Evolutionary conservation across 2,113 vertebrate genomes (phyloP).

Genomic region (Upupa epops): DNA sequence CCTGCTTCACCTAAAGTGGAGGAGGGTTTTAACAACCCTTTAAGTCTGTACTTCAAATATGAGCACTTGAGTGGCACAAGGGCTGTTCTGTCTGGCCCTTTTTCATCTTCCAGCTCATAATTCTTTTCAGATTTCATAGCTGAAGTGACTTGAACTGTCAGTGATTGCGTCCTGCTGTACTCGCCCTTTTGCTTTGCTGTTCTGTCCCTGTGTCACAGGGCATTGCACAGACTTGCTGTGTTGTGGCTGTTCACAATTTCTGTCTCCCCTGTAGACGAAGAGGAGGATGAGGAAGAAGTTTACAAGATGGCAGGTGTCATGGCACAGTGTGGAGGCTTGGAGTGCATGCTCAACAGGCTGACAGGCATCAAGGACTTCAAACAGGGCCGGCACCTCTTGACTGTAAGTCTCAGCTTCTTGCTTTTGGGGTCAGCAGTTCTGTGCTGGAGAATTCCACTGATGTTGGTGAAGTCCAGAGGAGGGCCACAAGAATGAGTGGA

Average conservation of each 20-base stretch:
- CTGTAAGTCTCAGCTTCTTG: slow-evolving; percentile 76
- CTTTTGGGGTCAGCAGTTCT: not conserved
- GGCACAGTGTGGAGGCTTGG: slow-evolving; percentile 95
- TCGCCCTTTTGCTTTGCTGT: not conserved
- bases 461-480: rapidly evolving
- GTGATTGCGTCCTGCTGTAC: not conserved
- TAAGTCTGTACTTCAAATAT: not conserved
- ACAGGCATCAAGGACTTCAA: slow-evolving; percentile 98
- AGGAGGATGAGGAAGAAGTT: slow-evolving; percentile 98
- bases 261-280: slow-evolving; percentile 85
- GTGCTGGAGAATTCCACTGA: not conserved
- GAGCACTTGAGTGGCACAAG: not conserved
- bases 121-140: not conserved
- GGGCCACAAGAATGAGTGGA: too few species aligned
- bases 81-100: not conserved
- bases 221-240: rapidly evolving
- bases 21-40: not conserved
- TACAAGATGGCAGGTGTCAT: slow-evolving; percentile 99
- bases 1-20: slow-evolving; percentile 28
- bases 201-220: not conserved
- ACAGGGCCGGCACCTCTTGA: slow-evolving; percentile 94
- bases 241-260: not conserved
- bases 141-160: not conserved
- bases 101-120: not conserved
- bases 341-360: slow-evolving; percentile 95